These are phyloP conservation scores for Anableps anableps DNA, from an alignment of 2,797 vertebrate genomes.

Conservation along the genomic window DNA sequence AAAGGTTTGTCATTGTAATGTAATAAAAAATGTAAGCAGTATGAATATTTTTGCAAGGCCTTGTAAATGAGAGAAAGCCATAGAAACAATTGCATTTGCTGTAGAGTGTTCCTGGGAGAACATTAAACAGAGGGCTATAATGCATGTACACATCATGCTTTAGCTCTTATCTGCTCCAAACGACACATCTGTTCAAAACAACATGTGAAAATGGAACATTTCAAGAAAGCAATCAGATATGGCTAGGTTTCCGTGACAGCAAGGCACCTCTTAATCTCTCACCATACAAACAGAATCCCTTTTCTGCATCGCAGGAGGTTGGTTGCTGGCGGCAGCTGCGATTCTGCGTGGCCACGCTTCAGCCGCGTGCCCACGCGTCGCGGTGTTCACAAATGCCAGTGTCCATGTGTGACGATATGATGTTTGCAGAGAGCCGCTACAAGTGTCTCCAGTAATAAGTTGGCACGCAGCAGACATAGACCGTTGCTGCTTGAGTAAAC, in stretches of 20 bases:
- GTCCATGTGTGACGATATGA: conserved; percentile 81
- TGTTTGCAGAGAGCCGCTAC: conserved; percentile 80
- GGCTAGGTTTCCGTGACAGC: conserved; percentile 80
- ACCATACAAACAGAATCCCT: conserved; percentile 74
- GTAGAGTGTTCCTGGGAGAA: conserved; percentile 32
- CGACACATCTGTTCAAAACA: conserved; percentile 81
- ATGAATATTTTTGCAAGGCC: neutral
- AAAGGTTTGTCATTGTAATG: neutral
- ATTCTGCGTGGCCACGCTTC: conserved; percentile 60
- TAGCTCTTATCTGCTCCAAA: conserved; percentile 77
- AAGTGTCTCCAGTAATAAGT: conserved; percentile 80
- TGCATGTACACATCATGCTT: conserved; percentile 62
- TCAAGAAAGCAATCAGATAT: conserved; percentile 82
- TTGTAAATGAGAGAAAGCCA: conserved; percentile 30
- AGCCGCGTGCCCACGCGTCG: conserved; percentile 68
- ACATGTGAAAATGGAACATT: conserved; percentile 70
- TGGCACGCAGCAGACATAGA: conserved; percentile 64
- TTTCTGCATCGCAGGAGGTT: conserved; percentile 74
- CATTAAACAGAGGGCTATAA: conserved; percentile 67
- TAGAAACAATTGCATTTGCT: conserved; percentile 13
- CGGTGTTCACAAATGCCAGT: conserved; percentile 80
- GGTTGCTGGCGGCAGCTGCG: conserved; percentile 66
- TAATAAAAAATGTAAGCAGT: neutral
- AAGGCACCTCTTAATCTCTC: conserved; percentile 72
- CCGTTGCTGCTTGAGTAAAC: conserved; percentile 64